phyloP scores from a whole-genome alignment of 2,888 invertebrate genomes.

The Rotaria sp. region DNA sequence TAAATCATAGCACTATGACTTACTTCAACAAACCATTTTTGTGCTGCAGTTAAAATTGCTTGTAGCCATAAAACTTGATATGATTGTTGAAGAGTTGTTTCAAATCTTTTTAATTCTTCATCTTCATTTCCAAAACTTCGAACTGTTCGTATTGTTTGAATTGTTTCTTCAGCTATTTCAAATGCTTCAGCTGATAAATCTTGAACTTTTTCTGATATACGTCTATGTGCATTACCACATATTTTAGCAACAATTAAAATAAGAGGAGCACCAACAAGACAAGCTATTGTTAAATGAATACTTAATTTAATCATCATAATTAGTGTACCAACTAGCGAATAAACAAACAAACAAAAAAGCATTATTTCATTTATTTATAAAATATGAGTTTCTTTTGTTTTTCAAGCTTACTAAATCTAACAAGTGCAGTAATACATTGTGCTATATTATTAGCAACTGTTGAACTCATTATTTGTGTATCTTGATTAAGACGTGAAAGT shows the following conservation, averaged over 20 bases:
- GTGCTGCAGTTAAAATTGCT: not conserved
- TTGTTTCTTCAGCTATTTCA: slow-evolving; percentile 55
- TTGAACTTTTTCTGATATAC: slow-evolving; percentile 49
- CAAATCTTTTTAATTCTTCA: slow-evolving; percentile 45
- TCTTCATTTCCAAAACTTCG: slow-evolving; percentile 55
- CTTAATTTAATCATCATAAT: slow-evolving; percentile 55
- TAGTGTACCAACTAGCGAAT: slow-evolving; percentile 49
- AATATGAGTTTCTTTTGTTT: not conserved
- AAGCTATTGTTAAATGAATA: slow-evolving; percentile 54
- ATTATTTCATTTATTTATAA: not conserved
- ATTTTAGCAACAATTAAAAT: slow-evolving; percentile 52
- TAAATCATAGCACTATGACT: not conserved
- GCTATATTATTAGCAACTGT: not conserved
- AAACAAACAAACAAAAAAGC: not conserved
- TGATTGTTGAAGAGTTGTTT: not conserved
- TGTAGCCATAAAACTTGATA: not conserved
- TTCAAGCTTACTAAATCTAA: not conserved
- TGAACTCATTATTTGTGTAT: slow-evolving; percentile 55
- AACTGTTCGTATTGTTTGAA: slow-evolving; percentile 54
- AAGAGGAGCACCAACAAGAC: slow-evolving; percentile 55
- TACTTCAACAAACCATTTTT: slow-evolving; percentile 48
- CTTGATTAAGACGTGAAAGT: slow-evolving; percentile 55
- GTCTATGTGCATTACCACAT: slow-evolving; percentile 54
- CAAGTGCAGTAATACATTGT: not conserved
- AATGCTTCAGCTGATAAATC: slow-evolving; percentile 54